These are phyloP conservation scores for Acinonyx jubatus DNA, from an alignment of 2,113 vertebrate species.

Conservation along the genomic window DNA sequence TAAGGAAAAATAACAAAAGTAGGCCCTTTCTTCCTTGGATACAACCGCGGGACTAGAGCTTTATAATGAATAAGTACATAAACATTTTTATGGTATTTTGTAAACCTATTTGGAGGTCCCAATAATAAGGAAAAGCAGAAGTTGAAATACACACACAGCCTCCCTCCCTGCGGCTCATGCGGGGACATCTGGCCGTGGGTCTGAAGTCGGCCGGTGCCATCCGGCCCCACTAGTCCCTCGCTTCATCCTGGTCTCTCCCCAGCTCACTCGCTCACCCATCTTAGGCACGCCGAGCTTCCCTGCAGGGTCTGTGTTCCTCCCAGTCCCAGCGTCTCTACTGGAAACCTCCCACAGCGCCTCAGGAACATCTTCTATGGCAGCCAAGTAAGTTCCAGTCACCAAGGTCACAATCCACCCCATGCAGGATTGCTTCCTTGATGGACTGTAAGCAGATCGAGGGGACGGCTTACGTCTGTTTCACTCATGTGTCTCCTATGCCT, in stretches of 20 bases:
- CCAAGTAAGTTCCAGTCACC: neutral
- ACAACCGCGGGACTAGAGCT: neutral
- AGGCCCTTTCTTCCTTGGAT: neutral
- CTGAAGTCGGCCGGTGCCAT: fast-evolving
- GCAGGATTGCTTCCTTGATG: neutral
- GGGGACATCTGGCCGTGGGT: neutral
- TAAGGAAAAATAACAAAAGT: neutral
- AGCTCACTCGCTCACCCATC: fast-evolving
- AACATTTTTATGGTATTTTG: neutral
- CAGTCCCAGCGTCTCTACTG: neutral
- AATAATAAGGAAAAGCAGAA: neutral
- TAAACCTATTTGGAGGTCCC: neutral
- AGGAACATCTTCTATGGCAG: too few relatives aligned
- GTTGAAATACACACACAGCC: fast-evolving
- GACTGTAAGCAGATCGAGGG: neutral
- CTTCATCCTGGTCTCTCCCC: neutral
- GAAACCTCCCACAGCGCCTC: neutral
- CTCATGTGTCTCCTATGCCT: neutral
- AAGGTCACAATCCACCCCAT: neutral
- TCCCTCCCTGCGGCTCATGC: fast-evolving
- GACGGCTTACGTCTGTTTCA: neutral
- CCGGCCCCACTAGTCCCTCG: neutral
- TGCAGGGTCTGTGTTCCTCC: neutral
- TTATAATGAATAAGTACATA: neutral
- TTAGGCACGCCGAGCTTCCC: neutral